Conservation (phyloP, 1,140 invertebrate genomes). For the Penaeus indicus region DNA sequence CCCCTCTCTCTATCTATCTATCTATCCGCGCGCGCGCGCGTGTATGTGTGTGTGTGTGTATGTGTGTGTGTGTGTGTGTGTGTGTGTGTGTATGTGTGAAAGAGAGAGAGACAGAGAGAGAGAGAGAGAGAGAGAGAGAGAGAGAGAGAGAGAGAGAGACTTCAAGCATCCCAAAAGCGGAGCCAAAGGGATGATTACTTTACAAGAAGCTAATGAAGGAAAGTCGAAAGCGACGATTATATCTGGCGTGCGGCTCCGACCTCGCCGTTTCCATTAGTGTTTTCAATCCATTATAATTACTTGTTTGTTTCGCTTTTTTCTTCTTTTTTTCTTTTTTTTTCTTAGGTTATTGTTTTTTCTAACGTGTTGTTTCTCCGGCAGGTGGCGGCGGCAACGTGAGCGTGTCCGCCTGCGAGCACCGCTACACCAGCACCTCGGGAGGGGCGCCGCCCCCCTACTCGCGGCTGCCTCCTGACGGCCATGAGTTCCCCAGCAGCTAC, state of each 20-base stretch:
- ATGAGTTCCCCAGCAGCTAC: conserved; percentile 85
- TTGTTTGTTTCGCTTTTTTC: neutral
- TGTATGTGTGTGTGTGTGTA: conserved; percentile 10
- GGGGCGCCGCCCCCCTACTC: conserved; percentile 71
- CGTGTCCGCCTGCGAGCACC: conserved; percentile 71
- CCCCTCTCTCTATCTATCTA: neutral
- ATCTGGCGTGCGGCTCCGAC: neutral
- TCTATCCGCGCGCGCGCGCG: neutral
- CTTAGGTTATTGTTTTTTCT: neutral
- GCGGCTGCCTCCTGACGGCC: conserved; percentile 87
- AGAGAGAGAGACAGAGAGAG: neutral
- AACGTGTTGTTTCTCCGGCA: neutral
- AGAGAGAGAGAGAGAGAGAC: too few species aligned
- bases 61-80: conserved; percentile 10
- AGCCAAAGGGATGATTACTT: too few species aligned
- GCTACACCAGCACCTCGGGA: conserved; percentile 67
- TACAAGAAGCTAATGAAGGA: too few species aligned
- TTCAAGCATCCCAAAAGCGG: neutral
- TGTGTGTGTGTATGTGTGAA: too few species aligned
- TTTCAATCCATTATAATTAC: neutral
- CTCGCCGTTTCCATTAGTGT: neutral
- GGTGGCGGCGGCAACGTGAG: conserved; percentile 51
- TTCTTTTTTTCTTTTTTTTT: neutral
- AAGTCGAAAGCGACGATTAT: neutral
- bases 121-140: too few species aligned